Evolutionary conservation across 2,888 invertebrate species (phyloP), one percentile per base, ranked within the genome.

Genomic region (Agelastica alni): DNA sequence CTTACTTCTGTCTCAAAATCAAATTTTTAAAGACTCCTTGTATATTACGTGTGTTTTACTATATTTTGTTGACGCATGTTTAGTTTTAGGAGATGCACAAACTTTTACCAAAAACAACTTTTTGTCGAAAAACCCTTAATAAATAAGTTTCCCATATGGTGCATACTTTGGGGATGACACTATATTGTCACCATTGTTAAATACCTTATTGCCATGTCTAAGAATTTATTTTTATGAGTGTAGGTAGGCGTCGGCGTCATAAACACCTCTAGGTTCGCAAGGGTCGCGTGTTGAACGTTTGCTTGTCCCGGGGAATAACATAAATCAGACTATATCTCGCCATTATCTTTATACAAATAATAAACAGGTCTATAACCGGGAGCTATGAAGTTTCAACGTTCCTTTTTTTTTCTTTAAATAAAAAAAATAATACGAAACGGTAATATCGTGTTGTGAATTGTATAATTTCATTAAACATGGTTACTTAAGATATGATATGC

Each of bases 381-480:
- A 66, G 67, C 69, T 67, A 72, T 69, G 72, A 72, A 68, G 67
- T 67, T 61, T 65, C 63, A 62, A 66, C 65, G 56, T 37, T 42
- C 53, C 55, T 65, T 66, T 65, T 60, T 60, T 62, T 59, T n/a
- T n/a, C n/a, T n/a, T n/a, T n/a, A n/a, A n/a, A n/a, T n/a, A n/a
- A n/a, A 49, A 59, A 62, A 66, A 68, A 69, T 64, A 66, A 58
- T 61, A 58, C 69, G 69, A 71, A 72, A 70, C 66, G 67, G 66
- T 68, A 68, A 68, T 74, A 70, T 73, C 74, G 74, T 74, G 74
- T 73, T 70, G 65, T 71, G 69, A 73, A 74, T 71, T 73, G 73
- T 73, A 72, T 74, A 73, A 73, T 74, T 72, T 70, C 70, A 72
- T 73, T 73, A 73, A 74, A 74, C 73, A 73, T 66, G 70, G 67